Base-by-base conservation (phyloP, 2,113 vertebrate genomes). In the Accipiter virgatus region DNA sequence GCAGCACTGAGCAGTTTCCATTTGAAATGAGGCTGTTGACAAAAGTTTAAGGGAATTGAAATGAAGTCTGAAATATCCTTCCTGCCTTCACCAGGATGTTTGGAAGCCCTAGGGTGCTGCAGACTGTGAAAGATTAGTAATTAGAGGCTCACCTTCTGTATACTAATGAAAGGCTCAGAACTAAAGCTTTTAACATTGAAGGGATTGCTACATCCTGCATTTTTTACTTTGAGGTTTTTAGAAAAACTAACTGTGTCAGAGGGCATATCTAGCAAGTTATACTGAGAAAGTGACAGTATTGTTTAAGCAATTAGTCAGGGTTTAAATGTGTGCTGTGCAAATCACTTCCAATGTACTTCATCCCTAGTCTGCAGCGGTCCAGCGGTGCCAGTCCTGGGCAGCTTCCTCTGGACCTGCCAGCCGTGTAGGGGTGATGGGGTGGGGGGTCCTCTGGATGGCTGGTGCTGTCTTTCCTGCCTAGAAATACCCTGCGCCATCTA, bases 41-140 rank as follows among this genome's bases (percentile, higher is more conserved):
- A 72, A 88, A 97, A 97, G 92, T 97, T 96, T 96, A 93, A 96
- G 96, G 93, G 96, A 96, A 96, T 93, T 96, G 93, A 95, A 96
- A 96, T 95, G 79, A 96, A 94, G 88, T 92, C 93, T 96, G 82
- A 92, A 96, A 96, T 95, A 97, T 95, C 95, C 93, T 97, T 97
- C 92, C 96, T 96, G 94, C 85, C 75, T 96, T 95, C 56, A 63
- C 95, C 95, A 96, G 95, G 94, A 96, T 96, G 89, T 94, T 89
- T 94, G 86, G 88, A 97, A 97, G 86, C 96, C 97, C 94, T 95
- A 90, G 94, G 95, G 95, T 97, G 88, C 93, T 94, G 29, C 95
- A 96, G 93, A 88, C 95, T 97, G 92, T 94, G 93, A 93, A 96
- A 95, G 92, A 96, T 92, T 90, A 88, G 95, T 92, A 97, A 97